Base-by-base conservation (phyloP, 64 coral and sea anemone species). In the Exaiptasia diaphana region DNA sequence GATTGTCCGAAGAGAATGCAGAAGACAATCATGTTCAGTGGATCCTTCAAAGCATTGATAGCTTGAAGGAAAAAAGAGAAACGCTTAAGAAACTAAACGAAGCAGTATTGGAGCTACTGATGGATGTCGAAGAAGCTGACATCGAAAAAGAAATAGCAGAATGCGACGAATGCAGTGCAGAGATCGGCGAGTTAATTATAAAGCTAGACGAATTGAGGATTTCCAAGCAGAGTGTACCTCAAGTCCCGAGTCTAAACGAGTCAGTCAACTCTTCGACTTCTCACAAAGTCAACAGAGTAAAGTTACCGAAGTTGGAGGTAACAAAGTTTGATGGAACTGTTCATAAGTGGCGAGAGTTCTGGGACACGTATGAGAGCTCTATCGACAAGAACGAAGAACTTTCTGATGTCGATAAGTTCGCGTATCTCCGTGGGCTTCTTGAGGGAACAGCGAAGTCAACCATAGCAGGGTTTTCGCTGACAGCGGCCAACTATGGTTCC, bases 291-390 rank as follows among this genome's bases (percentile, higher is more conserved):
- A 46, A 46, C 4, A 60, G 61, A 74, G 67, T 71, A 27, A 53
- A 64, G 17, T 50, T 81, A 39, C 86, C 53, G 0, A 88, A 88
- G n/a, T 50, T 88, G 23, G 41, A 81, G 8, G 52, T 88, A 10
- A 68, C 28, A 28, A 88, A 88, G 26, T 88, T 88, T 14, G 43
- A 24, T 0, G 86, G 76, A 22, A 80, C 20, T 4, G 23, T 86
- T 0, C 32, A 46, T 2, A 7, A 86, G 9, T 86, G 71, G 57
- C 25, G 24, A 26, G 83, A 86, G 38, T 80, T 88, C 9, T 88
- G 53, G 86, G 86, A 88, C 24, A 34, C 75, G 10, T 88, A 21
- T 22, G 35, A 88, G 25, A 80, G 30, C 17, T 63, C 38, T 0
- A 80, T 80, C 15, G 6, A 71, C 6, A 12, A 73, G 4, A 81